Conservation (phyloP, 2,888 invertebrate species). For the Drosophila mulleri region DNA sequence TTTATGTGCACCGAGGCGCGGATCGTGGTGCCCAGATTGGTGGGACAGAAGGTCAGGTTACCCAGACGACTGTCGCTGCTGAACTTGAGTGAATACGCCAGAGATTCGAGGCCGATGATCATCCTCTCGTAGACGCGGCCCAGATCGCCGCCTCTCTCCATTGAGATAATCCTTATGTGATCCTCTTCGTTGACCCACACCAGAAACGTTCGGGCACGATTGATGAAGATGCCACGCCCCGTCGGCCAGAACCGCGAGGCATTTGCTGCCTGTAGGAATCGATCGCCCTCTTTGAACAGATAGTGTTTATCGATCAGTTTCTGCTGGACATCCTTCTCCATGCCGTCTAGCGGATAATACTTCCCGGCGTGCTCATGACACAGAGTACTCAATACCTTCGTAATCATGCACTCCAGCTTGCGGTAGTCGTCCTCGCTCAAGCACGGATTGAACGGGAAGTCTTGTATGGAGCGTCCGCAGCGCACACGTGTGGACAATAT, state of each 20-base stretch:
- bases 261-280: conserved; percentile 93
- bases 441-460: conserved; percentile 99
- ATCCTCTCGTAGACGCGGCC: conserved; percentile 95
- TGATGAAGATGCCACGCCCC: conserved; percentile 98
- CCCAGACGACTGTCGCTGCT: conserved; percentile 96
- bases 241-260: conserved; percentile 98
- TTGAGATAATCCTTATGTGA: conserved; percentile 98
- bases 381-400: conserved; percentile 90
- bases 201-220: conserved; percentile 97
- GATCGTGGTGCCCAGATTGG: conserved; percentile 98
- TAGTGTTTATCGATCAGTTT: conserved; percentile 98
- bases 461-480: conserved; percentile 96
- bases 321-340: conserved; percentile 97
- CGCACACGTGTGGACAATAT: conserved; percentile 98
- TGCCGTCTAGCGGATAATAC: conserved; percentile 96
- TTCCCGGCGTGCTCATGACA: conserved; percentile 95
- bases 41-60: conserved; percentile 99
- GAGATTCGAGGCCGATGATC: conserved; percentile 94
- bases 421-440: conserved; percentile 97
- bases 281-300: conserved; percentile 97
- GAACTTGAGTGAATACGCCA: conserved; percentile 96
- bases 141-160: conserved; percentile 98
- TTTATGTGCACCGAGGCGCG: conserved; percentile 99
- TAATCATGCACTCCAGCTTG: conserved; percentile 96
- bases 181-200: conserved; percentile 99